Evolutionary conservation across 2,888 invertebrate species (phyloP).

Genomic region (Dynastes grantii): DNA sequence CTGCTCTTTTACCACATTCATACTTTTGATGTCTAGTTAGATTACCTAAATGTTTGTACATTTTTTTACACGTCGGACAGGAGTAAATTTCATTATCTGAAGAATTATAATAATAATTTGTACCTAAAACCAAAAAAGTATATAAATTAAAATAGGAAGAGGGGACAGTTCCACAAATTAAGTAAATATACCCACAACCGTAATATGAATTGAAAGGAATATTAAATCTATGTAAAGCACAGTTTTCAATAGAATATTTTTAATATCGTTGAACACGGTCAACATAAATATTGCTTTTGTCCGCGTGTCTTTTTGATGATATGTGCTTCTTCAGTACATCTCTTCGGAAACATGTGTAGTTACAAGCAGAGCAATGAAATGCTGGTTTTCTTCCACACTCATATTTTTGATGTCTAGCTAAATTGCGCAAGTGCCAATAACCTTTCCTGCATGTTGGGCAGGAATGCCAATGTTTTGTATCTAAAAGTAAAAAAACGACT

Average conservation of each 20-base stretch:
- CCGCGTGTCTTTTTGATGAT: background rate
- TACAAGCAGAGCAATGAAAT: slow-evolving; percentile 66
- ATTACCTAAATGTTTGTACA: slow-evolving; percentile 74
- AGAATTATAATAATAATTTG: slow-evolving; percentile 21
- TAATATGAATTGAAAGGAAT: slow-evolving; percentile 6
- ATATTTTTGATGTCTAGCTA: slow-evolving; percentile 65
- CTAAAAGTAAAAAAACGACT: no score
- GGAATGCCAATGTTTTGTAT: background rate
- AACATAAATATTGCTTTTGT: background rate
- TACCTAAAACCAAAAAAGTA: slow-evolving; percentile 41
- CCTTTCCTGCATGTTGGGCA: background rate
- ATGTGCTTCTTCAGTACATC: background rate
- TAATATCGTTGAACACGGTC: background rate
- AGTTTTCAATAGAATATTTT: background rate
- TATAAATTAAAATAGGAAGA: background rate
- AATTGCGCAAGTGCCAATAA: slow-evolving; percentile 24
- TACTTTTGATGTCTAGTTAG: slow-evolving; percentile 72
- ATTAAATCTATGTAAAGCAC: slow-evolving; percentile 23
- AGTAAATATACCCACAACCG: slow-evolving; percentile 61
- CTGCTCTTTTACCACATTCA: slow-evolving; percentile 73
- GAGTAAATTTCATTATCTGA: slow-evolving; percentile 46
- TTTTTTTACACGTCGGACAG: slow-evolving; percentile 71
- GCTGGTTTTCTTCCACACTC: slow-evolving; percentile 67
- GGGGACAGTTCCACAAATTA: no score
- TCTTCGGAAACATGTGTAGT: background rate